A percentile compares a stretch with the other conserved stretches of the same genome.
These are phyloP conservation scores for Phortica variegata DNA, from an alignment of 1,140 invertebrate genomes.

Conservation along the genomic window DNA sequence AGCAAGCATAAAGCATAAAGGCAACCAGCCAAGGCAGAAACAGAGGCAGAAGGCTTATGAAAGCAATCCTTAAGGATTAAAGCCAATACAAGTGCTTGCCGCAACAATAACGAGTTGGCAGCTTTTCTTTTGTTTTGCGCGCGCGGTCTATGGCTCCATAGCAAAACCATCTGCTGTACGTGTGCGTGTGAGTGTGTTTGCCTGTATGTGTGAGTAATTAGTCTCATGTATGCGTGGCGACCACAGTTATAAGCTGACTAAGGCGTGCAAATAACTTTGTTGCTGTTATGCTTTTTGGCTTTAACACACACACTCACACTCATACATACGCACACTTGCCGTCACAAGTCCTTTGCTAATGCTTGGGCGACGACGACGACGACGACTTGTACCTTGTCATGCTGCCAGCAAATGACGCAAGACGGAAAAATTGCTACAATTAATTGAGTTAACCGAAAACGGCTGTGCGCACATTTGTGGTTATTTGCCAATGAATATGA, in stretches of 20 bases:
- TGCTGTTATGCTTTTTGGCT: no score
- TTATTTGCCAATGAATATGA: no score
- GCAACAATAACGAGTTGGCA: neutral
- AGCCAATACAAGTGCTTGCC: constrained; percentile 10
- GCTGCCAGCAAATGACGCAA: constrained; percentile 29
- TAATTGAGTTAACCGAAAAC: constrained; percentile 30
- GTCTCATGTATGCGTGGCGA: neutral
- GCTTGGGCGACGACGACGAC: no score
- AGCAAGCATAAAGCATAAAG: constrained; percentile 9
- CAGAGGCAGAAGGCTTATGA: neutral
- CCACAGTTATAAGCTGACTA: no score
- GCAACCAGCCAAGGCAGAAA: constrained; percentile 11
- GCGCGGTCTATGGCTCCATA: no score
- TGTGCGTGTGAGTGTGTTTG: neutral
- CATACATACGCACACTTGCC: no score
- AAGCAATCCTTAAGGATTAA: constrained; percentile 29
- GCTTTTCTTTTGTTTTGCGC: no score
- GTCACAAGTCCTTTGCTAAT: no score
- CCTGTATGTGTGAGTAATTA: neutral
- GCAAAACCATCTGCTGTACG: neutral
- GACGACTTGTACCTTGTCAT: no score
- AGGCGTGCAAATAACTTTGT: no score
- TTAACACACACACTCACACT: no score
- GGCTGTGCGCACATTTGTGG: neutral
- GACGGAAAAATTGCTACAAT: constrained; percentile 35